These are phyloP conservation scores for Cephus rjabovi DNA, from an alignment of 2,888 invertebrate species.

Conservation along the genomic window DNA sequence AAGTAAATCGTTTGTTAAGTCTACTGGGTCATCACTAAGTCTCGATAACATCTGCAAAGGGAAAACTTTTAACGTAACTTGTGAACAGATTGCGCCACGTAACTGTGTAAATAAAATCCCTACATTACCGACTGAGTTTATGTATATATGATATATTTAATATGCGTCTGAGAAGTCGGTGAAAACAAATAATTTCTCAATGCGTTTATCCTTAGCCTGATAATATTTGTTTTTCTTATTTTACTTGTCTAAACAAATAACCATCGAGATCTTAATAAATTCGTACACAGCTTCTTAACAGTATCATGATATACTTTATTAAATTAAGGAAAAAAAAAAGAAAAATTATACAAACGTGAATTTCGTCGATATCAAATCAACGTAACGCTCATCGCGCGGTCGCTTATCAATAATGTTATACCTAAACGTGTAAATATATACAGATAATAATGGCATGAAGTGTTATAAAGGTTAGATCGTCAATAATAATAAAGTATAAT, in stretches of 20 bases:
- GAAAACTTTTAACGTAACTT: not conserved
- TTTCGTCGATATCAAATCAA: constrained; percentile 44
- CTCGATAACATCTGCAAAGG: not conserved
- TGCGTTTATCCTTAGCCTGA: too few species aligned
- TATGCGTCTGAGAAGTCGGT: not conserved
- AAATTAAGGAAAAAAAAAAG: constrained; percentile 40
- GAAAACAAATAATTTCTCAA: not conserved
- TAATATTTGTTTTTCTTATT: not conserved
- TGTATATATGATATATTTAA: too few species aligned
- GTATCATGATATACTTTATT: constrained; percentile 56
- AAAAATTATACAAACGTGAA: constrained; percentile 51
- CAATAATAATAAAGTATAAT: constrained; percentile 28
- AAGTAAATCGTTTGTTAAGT: not conserved
- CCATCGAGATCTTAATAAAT: not conserved
- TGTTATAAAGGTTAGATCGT: constrained; percentile 22
- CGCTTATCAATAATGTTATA: not conserved
- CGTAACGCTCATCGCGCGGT: constrained; percentile 5
- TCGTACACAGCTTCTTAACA: constrained; percentile 35
- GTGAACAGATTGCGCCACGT: not conserved
- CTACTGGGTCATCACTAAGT: not conserved
- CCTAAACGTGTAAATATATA: constrained; percentile 21
- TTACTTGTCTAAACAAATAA: not conserved
- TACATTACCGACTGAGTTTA: not conserved
- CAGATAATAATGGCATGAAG: constrained; percentile 38
- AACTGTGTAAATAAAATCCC: not conserved